phyloP scores from a whole-genome alignment of 2,888 invertebrate genomes.

The Luperina testacea region DNA sequence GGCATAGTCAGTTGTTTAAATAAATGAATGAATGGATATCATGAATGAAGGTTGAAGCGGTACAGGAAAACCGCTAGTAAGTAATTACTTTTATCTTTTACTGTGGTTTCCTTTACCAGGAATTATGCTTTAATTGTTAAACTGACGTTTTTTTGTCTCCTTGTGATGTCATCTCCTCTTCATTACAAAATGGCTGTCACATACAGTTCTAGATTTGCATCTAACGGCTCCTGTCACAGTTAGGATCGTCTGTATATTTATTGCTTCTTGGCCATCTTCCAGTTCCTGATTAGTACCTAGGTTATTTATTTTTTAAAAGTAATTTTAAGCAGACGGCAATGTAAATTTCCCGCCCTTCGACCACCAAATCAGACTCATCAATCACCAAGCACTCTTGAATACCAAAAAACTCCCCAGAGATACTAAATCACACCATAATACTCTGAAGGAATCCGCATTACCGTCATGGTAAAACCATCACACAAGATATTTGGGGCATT shows the following conservation, averaged over 20 bases:
- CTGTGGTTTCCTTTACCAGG: constrained; percentile 34
- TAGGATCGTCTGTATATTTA: neutral
- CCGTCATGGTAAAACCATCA: constrained; percentile 42
- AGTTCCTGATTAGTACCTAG: neutral
- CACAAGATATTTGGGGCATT: constrained; percentile 39
- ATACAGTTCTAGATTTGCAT: neutral
- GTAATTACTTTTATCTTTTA: constrained; percentile 31
- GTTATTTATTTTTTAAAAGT: neutral
- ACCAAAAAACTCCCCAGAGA: constrained; percentile 29
- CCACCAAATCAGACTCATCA: neutral
- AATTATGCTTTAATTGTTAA: neutral
- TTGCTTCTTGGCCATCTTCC: neutral
- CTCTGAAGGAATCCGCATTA: constrained; percentile 33
- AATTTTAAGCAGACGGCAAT: neutral
- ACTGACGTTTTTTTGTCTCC: neutral
- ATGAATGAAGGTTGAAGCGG: constrained; percentile 34
- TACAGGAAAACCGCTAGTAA: constrained; percentile 49
- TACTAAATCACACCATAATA: constrained; percentile 39
- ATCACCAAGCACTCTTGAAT: constrained; percentile 4
- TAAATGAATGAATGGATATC: constrained; percentile 16
- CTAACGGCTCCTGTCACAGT: neutral
- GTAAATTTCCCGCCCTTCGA: constrained; percentile 9
- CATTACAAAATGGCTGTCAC: neutral
- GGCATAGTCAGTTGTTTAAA: neutral
- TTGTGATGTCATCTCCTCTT: neutral